Evolutionary conservation across 2,888 invertebrate genomes (phyloP).

Genomic region (Callyntrura guangdongensis): DNA sequence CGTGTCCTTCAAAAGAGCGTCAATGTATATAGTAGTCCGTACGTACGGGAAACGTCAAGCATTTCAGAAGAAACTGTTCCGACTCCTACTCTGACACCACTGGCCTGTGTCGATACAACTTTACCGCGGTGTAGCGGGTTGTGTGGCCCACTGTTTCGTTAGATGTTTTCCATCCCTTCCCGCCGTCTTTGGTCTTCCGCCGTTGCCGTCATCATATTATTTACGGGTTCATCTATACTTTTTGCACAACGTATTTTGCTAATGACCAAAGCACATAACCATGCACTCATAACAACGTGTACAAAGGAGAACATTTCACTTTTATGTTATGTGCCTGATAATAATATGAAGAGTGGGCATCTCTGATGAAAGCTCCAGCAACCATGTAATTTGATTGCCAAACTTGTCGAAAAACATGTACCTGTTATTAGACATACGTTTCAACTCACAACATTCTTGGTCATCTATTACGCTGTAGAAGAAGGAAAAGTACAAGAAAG

Average conservation of each 20-base stretch:
- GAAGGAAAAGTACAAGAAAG: conserved; percentile 7
- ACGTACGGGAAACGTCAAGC: conserved; percentile 52
- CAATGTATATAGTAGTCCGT: conserved; percentile 35
- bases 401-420: conserved; percentile 66
- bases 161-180: conserved; percentile 24
- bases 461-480: neutral
- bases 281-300: conserved; percentile 33
- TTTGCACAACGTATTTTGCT: neutral
- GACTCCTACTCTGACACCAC: neutral
- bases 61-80: conserved; percentile 3
- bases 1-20: conserved; percentile 68
- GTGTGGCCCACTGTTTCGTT: neutral
- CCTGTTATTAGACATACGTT: conserved; percentile 3
- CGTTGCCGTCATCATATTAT: conserved; percentile 35
- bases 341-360: conserved; percentile 32
- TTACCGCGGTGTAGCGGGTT: neutral
- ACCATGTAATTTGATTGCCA: conserved; percentile 77
- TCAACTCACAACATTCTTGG: conserved; percentile 26
- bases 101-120: conserved; percentile 2
- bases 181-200: neutral
- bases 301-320: conserved; percentile 9
- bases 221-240: conserved; percentile 35
- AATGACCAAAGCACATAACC: neutral
- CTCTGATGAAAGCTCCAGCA: conserved; percentile 71
- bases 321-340: conserved; percentile 11